phyloP scores from a whole-genome alignment of 2,888 invertebrate species.

The Drosophila mercatorum region DNA sequence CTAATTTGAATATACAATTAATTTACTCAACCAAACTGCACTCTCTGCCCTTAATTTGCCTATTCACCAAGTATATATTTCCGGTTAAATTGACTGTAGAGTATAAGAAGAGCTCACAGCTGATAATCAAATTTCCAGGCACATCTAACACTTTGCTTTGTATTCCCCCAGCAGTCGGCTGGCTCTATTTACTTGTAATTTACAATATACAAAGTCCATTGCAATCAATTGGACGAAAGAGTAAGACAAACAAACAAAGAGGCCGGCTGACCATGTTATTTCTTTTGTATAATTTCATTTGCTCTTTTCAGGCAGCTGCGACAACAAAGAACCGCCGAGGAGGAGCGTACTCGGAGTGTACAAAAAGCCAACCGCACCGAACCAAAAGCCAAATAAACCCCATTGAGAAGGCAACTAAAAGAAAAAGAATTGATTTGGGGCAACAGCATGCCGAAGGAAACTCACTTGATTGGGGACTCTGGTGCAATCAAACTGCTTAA shows the following conservation, averaged over 20 bases:
- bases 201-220: slow-evolving; percentile 28
- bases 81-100: slow-evolving; percentile 13
- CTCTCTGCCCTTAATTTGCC: slow-evolving; percentile 23
- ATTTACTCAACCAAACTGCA: slow-evolving; percentile 21
- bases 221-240: slow-evolving; percentile 52
- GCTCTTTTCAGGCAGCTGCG: slow-evolving; percentile 27
- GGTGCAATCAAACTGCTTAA: slow-evolving; percentile 64
- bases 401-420: slow-evolving; percentile 32
- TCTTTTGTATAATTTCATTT: slow-evolving; percentile 60
- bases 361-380: slow-evolving; percentile 10
- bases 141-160: slow-evolving; percentile 32
- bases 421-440: slow-evolving; percentile 37
- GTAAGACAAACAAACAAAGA: slow-evolving; percentile 24
- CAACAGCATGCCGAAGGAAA: slow-evolving; percentile 25
- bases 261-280: slow-evolving; percentile 35
- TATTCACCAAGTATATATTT: slow-evolving; percentile 5
- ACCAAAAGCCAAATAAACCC: slow-evolving; percentile 23
- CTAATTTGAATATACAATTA: slow-evolving; percentile 37
- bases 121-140: slow-evolving; percentile 36
- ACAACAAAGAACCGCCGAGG: slow-evolving; percentile 42
- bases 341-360: neutral
- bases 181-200: slow-evolving; percentile 31
- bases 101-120: neutral
- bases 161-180: slow-evolving; percentile 17
- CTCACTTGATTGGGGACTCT: slow-evolving; percentile 38